Conservation (phyloP, 2,888 invertebrate species). For the Tetranychus piercei region DNA sequence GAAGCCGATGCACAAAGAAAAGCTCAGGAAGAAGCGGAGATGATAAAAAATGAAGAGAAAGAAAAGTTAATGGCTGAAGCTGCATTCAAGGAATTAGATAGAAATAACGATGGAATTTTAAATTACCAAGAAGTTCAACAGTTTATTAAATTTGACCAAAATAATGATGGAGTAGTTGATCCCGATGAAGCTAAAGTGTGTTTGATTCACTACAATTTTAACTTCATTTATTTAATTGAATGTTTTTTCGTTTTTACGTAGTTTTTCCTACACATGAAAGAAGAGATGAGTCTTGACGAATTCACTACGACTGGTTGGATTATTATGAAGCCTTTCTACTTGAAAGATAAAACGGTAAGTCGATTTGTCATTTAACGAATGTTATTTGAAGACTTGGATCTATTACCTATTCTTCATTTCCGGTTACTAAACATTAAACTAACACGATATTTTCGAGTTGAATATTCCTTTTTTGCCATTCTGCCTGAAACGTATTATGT, state of each 20-base stretch:
- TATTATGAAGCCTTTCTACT: constrained; percentile 53
- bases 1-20: constrained; percentile 41
- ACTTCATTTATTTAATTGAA: background rate
- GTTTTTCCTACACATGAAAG: constrained; percentile 28
- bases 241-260: constrained; percentile 16
- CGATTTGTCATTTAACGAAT: too few relatives aligned
- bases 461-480: too few relatives aligned
- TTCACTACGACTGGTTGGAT: constrained; percentile 47
- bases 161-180: constrained; percentile 68
- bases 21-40: constrained; percentile 29
- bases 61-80: constrained; percentile 29
- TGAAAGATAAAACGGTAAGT: constrained; percentile 41
- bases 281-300: constrained; percentile 27
- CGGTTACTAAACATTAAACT: too few relatives aligned
- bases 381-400: too few relatives aligned
- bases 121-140: constrained; percentile 39
- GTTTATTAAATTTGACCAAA: constrained; percentile 61
- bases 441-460: too few relatives aligned
- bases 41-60: constrained; percentile 29
- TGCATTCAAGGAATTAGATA: constrained; percentile 60
- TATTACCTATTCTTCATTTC: too few relatives aligned
- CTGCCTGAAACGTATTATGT: too few relatives aligned
- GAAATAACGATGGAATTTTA: constrained; percentile 54
- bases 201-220: background rate
- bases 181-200: constrained; percentile 56